These are phyloP conservation scores for Dermochelys coriacea DNA, from an alignment of 2,797 vertebrate genomes.

Conservation along the genomic window DNA sequence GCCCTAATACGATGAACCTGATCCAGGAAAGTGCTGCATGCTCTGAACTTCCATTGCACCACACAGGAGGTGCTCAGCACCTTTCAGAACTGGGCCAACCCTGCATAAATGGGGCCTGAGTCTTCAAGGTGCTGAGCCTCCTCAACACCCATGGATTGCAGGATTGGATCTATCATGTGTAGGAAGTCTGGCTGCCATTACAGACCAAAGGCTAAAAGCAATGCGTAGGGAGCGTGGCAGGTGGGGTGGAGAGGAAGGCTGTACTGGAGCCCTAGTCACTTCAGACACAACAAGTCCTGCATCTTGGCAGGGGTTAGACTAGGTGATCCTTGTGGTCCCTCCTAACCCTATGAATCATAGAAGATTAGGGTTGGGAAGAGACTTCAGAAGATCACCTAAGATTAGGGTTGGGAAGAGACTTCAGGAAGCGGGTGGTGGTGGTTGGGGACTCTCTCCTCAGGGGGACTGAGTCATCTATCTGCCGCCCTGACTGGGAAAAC, in stretches of 20 bases:
- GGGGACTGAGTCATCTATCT: no score
- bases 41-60: neutral
- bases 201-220: neutral
- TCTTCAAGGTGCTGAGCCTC: neutral
- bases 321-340: neutral
- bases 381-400: no score
- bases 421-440: no score
- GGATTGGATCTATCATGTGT: neutral
- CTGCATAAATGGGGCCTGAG: neutral
- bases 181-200: neutral
- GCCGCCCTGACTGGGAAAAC: no score
- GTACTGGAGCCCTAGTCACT: fast-evolving
- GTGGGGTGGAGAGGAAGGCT: neutral
- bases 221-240: neutral
- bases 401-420: no score
- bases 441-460: no score
- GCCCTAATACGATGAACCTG: neutral
- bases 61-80: neutral
- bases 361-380: no score
- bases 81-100: neutral
- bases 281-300: neutral
- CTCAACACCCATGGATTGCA: neutral
- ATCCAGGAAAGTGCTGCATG: fast-evolving
- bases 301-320: neutral
- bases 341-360: neutral